These are phyloP conservation scores for Drosophila rhopaloa DNA, from an alignment of 1,140 invertebrate species.

Conservation along the genomic window DNA sequence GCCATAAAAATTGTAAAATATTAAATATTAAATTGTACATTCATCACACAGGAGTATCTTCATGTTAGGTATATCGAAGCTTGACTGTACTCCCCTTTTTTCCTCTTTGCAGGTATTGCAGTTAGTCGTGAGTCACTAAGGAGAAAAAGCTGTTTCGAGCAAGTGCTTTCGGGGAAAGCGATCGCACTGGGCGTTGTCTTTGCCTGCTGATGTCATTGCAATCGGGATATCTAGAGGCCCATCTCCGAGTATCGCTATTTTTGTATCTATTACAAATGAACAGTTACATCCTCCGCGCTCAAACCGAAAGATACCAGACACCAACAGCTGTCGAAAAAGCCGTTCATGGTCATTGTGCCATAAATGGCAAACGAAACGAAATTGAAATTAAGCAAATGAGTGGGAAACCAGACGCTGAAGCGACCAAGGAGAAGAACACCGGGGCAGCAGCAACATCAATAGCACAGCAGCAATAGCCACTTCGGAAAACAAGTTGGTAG, in stretches of 20 bases:
- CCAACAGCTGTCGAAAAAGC: conserved; percentile 43
- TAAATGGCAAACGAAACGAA: conserved; percentile 81
- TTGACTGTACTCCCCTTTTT: not conserved
- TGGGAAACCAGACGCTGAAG: conserved; percentile 68
- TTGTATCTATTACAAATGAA: conserved; percentile 53
- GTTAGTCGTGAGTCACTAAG: conserved; percentile 26
- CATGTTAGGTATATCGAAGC: not conserved
- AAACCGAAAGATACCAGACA: conserved; percentile 17
- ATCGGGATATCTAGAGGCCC: not conserved
- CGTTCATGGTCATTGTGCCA: conserved; percentile 81
- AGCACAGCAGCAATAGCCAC: conserved; percentile 14
- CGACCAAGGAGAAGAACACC: conserved; percentile 38
- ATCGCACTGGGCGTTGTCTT: conserved; percentile 36
- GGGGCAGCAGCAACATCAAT: conserved; percentile 15
- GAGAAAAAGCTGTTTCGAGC: conserved; percentile 30
- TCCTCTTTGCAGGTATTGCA: conserved; percentile 16
- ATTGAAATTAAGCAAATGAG: conserved; percentile 83
- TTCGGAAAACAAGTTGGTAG: conserved; percentile 63
- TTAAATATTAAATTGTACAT: no score
- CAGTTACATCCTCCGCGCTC: conserved; percentile 77
- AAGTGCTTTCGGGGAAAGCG: conserved; percentile 39
- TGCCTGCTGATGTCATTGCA: conserved; percentile 27
- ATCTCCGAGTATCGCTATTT: conserved; percentile 11
- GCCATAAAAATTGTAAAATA: no score
- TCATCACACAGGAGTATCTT: no score